These are phyloP conservation scores for Ladona fulva DNA, from an alignment of 1,140 invertebrate genomes.

Conservation along the genomic window DNA sequence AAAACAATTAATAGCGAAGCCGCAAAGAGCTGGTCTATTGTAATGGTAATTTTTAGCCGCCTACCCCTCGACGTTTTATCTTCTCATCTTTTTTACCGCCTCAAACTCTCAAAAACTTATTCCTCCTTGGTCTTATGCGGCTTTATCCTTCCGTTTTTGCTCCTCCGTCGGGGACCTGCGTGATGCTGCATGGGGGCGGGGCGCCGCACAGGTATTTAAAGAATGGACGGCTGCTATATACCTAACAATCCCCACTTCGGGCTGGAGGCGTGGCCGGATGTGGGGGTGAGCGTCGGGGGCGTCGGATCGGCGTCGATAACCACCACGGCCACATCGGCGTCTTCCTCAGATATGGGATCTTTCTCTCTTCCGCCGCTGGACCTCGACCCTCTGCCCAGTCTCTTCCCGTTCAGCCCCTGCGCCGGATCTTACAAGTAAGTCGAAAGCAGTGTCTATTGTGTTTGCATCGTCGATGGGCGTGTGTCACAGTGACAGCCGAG, in stretches of 20 bases:
- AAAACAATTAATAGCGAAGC: slow-evolving; percentile 2
- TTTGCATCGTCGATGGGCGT: too few relatives aligned
- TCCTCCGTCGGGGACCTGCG: not conserved
- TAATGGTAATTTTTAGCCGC: not conserved
- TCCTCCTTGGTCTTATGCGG: not conserved
- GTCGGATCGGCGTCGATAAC: slow-evolving; percentile 13
- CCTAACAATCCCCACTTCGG: slow-evolving; percentile 29
- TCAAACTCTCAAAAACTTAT: not conserved
- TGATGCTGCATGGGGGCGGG: not conserved
- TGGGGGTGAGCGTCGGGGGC: slow-evolving; percentile 7
- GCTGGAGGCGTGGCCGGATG: slow-evolving; percentile 18
- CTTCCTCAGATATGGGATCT: slow-evolving; percentile 67
- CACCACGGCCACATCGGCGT: slow-evolving; percentile 36
- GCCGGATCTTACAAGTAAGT: slow-evolving; percentile 62
- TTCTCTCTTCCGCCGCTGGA: slow-evolving; percentile 66
- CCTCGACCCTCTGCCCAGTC: slow-evolving; percentile 60
- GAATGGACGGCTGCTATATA: slow-evolving; percentile 23
- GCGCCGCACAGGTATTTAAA: not conserved
- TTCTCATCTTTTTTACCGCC: not conserved
- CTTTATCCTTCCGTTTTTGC: not conserved
- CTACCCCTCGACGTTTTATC: not conserved
- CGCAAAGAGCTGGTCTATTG: not conserved
- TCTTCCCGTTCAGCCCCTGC: slow-evolving; percentile 63
- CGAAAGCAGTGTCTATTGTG: not conserved
- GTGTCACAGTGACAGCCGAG: too few relatives aligned